phyloP scores from a whole-genome alignment of 2,888 invertebrate genomes.

The Leptinotarsa peninsularis region DNA sequence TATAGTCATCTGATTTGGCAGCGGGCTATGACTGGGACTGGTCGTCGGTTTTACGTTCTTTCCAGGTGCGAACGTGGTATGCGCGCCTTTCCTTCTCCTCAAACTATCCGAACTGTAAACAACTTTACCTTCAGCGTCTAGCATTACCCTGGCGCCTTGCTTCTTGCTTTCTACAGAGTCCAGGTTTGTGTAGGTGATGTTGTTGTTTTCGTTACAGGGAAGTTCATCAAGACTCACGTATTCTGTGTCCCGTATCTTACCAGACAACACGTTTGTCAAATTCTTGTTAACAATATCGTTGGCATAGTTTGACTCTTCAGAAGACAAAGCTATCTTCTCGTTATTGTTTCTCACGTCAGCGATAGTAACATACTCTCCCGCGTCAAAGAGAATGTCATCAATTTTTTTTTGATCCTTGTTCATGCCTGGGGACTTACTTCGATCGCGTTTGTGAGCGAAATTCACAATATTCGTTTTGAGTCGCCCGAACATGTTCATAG shows the following conservation, averaged over 20 bases:
- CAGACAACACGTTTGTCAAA: conserved; percentile 72
- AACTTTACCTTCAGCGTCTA: conserved; percentile 89
- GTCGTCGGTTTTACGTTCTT: conserved; percentile 79
- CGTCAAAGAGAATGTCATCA: conserved; percentile 64
- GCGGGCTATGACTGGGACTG: conserved; percentile 68
- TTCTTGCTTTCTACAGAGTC: conserved; percentile 70
- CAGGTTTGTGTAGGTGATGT: conserved; percentile 46
- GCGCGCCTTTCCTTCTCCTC: conserved; percentile 81
- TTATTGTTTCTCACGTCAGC: conserved; percentile 86
- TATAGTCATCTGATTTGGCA: conserved; percentile 64
- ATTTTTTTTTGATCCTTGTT: conserved; percentile 58
- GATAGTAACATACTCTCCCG: conserved; percentile 88
- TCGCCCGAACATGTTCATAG: conserved; percentile 80
- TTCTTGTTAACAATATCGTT: conserved; percentile 77
- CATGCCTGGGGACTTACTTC: conserved; percentile 70
- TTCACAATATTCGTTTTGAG: conserved; percentile 68
- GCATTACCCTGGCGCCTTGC: conserved; percentile 82
- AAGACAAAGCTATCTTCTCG: conserved; percentile 67
- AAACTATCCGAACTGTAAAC: conserved; percentile 89
- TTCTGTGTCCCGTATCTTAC: conserved; percentile 76
- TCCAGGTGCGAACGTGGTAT: conserved; percentile 89
- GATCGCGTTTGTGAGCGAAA: conserved; percentile 56
- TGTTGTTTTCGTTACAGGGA: conserved; percentile 66
- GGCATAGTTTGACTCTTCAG: conserved; percentile 69
- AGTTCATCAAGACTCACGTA: conserved; percentile 86